Base-by-base conservation (phyloP, 2,888 invertebrate genomes). In the Gerris lacustris region DNA sequence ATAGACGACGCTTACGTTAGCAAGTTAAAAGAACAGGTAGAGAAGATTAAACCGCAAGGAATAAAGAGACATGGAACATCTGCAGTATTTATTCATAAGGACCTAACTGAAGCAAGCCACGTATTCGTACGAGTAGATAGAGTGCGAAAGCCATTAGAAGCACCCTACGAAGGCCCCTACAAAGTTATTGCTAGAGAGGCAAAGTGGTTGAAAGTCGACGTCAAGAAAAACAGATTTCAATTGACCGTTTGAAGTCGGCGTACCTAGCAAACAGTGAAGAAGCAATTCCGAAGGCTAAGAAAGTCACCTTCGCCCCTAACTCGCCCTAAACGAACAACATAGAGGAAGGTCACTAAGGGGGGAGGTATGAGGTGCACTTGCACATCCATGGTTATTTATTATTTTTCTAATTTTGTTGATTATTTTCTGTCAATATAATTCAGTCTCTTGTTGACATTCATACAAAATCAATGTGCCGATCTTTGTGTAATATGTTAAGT, bases 81-180 rank as follows among this genome's bases (percentile, higher is more conserved):
- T 5, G 15, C 31, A n/a, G 44, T 68, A 6, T 72, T 66, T 69
- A 66, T 64, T 15, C 67, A 47, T 62, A 55, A 9, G 6, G 68
- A 72, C 17, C n/a, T 73, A 5, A n/a, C 43, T n/a, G 62, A 9
- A 17, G 45, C 17, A 15, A 69, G 62, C 5, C 67, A 69, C 63
- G 72, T 69, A 5, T 73, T 72, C 47, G 64, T 73, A 6, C 6
- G 72, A 31, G 69, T 70, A 2, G 73, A 71, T 17, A 31, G 18
- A 15, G 70, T 72, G 2, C 64, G 66, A 31, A 43, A 62, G 43
- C 71, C 73, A 11, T 45, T 72, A n/a, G 66, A 72, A 66, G 55
- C 71, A 17, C 69, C 71, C 5, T 73, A 73, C 64, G 72, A 71
- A 44, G 72, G 71, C 0, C 73, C 73, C 0, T 69, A 45, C 18